A percentile compares a stretch with the other conserved stretches of the same genome.
These are phyloP conservation scores for Mactromeris polynyma DNA, from an alignment of 2,888 invertebrate genomes.

Conservation along the genomic window DNA sequence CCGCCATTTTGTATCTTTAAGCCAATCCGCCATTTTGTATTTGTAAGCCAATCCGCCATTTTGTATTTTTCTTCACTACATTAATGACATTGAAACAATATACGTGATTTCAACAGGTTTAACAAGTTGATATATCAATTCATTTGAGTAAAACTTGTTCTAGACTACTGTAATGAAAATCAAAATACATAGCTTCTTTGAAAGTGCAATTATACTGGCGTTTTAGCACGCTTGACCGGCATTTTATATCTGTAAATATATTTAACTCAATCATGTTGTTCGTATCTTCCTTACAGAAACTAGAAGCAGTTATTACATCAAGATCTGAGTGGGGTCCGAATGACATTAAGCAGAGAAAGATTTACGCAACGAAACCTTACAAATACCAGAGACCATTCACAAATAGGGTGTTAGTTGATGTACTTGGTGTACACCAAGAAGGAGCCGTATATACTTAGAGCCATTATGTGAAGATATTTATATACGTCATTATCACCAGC, in stretches of 20 bases:
- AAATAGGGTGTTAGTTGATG: neutral
- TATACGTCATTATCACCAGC: neutral
- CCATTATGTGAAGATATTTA: neutral
- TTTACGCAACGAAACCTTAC: neutral
- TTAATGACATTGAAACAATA: too few species aligned
- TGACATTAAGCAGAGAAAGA: neutral
- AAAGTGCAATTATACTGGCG: neutral
- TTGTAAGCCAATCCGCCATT: too few species aligned
- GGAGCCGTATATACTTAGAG: neutral
- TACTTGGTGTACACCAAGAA: neutral
- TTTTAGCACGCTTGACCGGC: neutral
- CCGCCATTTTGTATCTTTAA: too few species aligned
- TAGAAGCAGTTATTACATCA: neutral
- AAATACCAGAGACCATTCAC: neutral
- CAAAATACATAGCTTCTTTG: too few species aligned
- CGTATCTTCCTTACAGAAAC: neutral
- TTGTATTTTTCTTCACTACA: too few species aligned
- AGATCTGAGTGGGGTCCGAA: neutral
- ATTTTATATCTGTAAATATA: too few species aligned
- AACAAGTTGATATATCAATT: too few species aligned
- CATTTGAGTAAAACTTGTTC: too few species aligned
- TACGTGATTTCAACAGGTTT: too few species aligned
- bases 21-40: too few species aligned
- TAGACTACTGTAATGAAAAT: too few species aligned
- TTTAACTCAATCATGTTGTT: neutral